A percentile compares a stretch with the other conserved stretches of the same genome.
These are phyloP conservation scores for Mareca strepera DNA, from an alignment of 2,797 vertebrate species.

Conservation along the genomic window DNA sequence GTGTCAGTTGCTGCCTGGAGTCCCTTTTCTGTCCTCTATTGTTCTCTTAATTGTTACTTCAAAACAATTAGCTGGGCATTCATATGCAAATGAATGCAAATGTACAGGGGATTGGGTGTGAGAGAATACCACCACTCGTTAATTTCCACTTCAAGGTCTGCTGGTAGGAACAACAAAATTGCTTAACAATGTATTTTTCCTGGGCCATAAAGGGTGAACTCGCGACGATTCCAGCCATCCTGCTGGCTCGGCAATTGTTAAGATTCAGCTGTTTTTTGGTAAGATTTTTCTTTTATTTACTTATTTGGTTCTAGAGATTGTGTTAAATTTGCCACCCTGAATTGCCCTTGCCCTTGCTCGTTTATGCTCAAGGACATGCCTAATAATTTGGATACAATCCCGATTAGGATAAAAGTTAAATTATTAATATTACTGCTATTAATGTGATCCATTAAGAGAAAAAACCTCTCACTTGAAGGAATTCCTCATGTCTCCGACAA, in stretches of 20 bases:
- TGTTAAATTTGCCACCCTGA: slow-evolving; percentile 32
- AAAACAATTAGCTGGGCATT: slow-evolving; percentile 86
- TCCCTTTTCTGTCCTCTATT: slow-evolving; percentile 81
- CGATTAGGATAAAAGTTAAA: slow-evolving; percentile 29
- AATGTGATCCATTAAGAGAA: neutral
- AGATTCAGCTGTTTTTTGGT: slow-evolving; percentile 35
- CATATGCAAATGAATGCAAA: slow-evolving; percentile 83
- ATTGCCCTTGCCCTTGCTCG: slow-evolving; percentile 25
- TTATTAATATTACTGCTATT: slow-evolving; percentile 31
- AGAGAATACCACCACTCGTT: slow-evolving; percentile 76
- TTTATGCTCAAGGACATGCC: neutral
- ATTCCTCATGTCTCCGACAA: slow-evolving; percentile 32
- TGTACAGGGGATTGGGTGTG: slow-evolving; percentile 72
- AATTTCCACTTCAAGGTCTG: slow-evolving; percentile 81
- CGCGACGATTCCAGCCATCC: slow-evolving; percentile 48
- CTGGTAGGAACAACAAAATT: slow-evolving; percentile 76
- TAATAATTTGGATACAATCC: slow-evolving; percentile 1
- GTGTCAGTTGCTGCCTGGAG: slow-evolving; percentile 81
- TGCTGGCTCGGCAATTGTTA: slow-evolving; percentile 70
- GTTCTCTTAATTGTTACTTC: slow-evolving; percentile 86
- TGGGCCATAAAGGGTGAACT: slow-evolving; percentile 68
- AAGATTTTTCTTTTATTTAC: slow-evolving; percentile 35
- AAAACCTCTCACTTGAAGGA: slow-evolving; percentile 12
- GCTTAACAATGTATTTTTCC: slow-evolving; percentile 70
- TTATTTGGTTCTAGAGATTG: neutral